These are phyloP conservation scores for Myioborus melanocephalus DNA, from an alignment of 2,797 vertebrate genomes.

Conservation along the genomic window DNA sequence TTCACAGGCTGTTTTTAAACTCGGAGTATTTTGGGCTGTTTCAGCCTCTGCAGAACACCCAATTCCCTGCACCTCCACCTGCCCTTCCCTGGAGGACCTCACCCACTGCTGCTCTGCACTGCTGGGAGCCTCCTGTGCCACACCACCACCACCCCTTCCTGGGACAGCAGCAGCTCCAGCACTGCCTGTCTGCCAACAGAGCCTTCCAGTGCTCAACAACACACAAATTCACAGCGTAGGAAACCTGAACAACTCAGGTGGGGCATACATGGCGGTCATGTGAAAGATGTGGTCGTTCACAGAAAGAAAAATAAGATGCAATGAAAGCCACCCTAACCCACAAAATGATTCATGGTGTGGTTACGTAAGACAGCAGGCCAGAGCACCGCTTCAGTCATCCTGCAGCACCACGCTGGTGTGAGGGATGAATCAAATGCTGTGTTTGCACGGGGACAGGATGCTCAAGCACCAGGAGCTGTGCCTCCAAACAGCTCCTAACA, in stretches of 20 bases:
- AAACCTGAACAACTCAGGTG: neutral
- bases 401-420: neutral
- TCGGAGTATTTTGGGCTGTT: neutral
- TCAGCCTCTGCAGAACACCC: neutral
- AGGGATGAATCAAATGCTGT: neutral
- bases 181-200: neutral
- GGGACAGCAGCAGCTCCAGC: neutral
- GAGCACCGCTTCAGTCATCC: neutral
- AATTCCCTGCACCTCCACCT: neutral
- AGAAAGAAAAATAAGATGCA: neutral
- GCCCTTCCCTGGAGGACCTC: neutral
- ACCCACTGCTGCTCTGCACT: neutral
- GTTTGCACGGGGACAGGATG: neutral
- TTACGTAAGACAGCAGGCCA: neutral
- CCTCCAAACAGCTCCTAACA: neutral
- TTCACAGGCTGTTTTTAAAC: neutral
- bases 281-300: accelerated
- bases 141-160: neutral
- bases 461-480: neutral
- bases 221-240: neutral
- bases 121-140: neutral
- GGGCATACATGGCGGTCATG: neutral
- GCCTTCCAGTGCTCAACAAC: neutral
- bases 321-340: neutral
- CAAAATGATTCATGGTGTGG: neutral